Conservation (phyloP, 2,888 invertebrate species). For the Andrena minutula region DNA sequence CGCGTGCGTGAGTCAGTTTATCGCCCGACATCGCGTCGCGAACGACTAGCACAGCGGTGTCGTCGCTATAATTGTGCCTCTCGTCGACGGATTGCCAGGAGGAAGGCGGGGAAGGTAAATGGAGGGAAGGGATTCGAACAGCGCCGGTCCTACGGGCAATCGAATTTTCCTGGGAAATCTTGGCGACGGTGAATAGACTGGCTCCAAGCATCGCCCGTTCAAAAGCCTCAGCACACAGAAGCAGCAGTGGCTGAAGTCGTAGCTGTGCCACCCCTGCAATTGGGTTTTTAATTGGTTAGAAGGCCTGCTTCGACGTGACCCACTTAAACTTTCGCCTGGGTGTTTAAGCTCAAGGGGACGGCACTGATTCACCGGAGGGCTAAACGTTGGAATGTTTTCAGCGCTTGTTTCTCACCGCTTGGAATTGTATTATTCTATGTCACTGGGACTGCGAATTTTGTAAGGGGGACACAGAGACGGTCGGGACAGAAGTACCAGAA, state of each 20-base stretch:
- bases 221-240: constrained; percentile 30
- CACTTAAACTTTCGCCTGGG: constrained; percentile 30
- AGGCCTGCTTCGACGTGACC: constrained; percentile 27
- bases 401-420: neutral
- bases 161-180: constrained; percentile 51
- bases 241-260: constrained; percentile 20
- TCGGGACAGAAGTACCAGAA: constrained; percentile 9
- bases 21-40: constrained; percentile 54
- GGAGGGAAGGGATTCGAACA: constrained; percentile 11
- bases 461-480: neutral
- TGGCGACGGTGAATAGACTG: constrained; percentile 33
- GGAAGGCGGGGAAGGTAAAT: neutral
- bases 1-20: constrained; percentile 64
- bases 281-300: constrained; percentile 66
- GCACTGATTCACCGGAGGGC: neutral
- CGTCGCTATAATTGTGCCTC: constrained; percentile 31
- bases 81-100: constrained; percentile 5
- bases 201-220: constrained; percentile 26
- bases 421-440: neutral
- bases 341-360: constrained; percentile 24
- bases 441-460: neutral
- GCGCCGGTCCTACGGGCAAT: constrained; percentile 41
- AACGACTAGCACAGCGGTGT: constrained; percentile 23
- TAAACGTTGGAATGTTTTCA: neutral
- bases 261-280: constrained; percentile 37